These are phyloP conservation scores for Araneus ventricosus DNA, from an alignment of 1,140 invertebrate species.

Conservation along the genomic window DNA sequence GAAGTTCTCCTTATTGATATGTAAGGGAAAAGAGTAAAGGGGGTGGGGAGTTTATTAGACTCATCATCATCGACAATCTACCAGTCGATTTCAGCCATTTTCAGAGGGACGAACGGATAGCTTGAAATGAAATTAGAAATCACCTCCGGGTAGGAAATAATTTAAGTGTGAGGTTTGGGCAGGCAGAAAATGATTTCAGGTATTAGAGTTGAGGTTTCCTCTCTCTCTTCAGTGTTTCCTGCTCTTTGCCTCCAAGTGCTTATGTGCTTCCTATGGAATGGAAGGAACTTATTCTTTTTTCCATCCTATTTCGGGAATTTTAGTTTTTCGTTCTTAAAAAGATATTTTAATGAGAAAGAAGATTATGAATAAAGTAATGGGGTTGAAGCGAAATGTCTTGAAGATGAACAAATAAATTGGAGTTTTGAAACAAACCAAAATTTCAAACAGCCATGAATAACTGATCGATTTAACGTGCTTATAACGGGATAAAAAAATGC, in stretches of 20 bases:
- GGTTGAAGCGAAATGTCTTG: no score
- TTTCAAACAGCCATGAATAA: no score
- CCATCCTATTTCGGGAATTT: background rate
- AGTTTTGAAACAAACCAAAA: no score
- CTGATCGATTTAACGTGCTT: no score
- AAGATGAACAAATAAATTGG: no score
- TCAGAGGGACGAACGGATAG: background rate
- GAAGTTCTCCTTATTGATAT: slow-evolving; percentile 66
- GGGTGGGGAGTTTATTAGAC: slow-evolving; percentile 45
- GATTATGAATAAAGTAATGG: no score
- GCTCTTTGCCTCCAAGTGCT: background rate
- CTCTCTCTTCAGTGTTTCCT: background rate
- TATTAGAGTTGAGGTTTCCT: background rate
- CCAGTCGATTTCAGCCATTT: slow-evolving; percentile 61
- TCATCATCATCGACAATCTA: slow-evolving; percentile 68
- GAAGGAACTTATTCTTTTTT: background rate
- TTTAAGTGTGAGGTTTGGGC: background rate
- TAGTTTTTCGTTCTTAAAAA: background rate
- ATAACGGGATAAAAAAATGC: no score
- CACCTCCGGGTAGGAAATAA: slow-evolving; percentile 40
- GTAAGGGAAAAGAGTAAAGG: slow-evolving; percentile 20
- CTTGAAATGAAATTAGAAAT: slow-evolving; percentile 71
- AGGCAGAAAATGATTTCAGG: slow-evolving; percentile 30
- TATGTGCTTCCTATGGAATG: background rate
- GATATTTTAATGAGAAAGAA: no score